phyloP scores from a whole-genome alignment of 1,140 invertebrate species.

The Himalopsyche phryganea region DNA sequence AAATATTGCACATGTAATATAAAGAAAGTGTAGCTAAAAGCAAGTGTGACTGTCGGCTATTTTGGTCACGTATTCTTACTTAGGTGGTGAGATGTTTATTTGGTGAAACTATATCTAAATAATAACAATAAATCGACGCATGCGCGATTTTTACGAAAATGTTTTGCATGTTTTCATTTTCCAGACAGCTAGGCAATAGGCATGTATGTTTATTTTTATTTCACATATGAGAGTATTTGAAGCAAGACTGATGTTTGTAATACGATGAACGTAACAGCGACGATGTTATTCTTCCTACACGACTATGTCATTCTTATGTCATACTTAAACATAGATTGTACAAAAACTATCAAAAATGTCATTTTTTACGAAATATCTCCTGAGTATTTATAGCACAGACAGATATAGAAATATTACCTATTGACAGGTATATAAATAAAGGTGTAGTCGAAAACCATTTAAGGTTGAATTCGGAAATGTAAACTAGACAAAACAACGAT shows the following conservation, averaged over 20 bases:
- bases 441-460: neutral
- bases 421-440: neutral
- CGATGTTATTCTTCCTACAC: conserved; percentile 17
- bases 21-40: too few relatives aligned
- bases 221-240: too few relatives aligned
- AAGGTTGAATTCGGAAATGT: conserved; percentile 1
- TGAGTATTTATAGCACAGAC: neutral
- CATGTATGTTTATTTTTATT: neutral
- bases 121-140: neutral
- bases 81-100: too few relatives aligned
- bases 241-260: conserved; percentile 1
- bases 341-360: conserved; percentile 16
- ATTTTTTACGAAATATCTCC: conserved; percentile 4
- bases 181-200: neutral
- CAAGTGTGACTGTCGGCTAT: too few relatives aligned
- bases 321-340: conserved; percentile 27
- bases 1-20: too few relatives aligned
- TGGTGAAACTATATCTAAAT: neutral
- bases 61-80: too few relatives aligned
- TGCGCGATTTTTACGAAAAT: neutral
- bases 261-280: conserved; percentile 3
- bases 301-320: conserved; percentile 28
- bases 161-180: neutral
- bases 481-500: conserved; percentile 1
- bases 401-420: neutral